Base-by-base conservation (phyloP, 2,113 vertebrate genomes). In the Charina bottae region DNA sequence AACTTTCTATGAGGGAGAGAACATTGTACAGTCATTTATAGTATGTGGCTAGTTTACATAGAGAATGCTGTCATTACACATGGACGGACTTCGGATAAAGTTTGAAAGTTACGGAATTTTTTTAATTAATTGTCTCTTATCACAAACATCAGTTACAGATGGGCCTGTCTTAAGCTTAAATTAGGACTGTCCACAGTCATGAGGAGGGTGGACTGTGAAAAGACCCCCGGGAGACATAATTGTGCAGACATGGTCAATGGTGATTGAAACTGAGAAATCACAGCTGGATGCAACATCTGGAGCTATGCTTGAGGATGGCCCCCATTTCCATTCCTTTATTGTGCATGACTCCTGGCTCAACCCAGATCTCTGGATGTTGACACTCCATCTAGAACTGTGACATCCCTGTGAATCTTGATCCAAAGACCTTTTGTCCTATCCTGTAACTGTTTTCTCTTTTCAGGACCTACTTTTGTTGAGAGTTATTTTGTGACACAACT, bases 271-370 rank as follows among this genome's bases (percentile, higher is more conserved):
- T 0, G 0, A 84, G 92, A 72, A 83, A 91, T 46, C 72, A 37
- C 95, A 93, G 92, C 95, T 95, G 93, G 85, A 10, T 4, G 0
- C 86, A 87, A 5, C 94, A 94, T 92, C 94, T 95, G 95, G 90
- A 85, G 72, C 89, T 87, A 9, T 58, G 28, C 55, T 89, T 92
- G 0, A 53, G 60, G 28, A 23, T 42, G 84, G 2, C 89, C 19
- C 83, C 84, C 49, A 49, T 83, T 92, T 92, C 91, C 54, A 55
- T 37, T 92, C 94, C 0, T 37, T 7, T 90, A 89, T 93, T 6
- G 0, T 60, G 90, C 9, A 0, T 83, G 92, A 46, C 54, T 95
- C 90, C 2, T 95, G 90, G 85, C 90, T 94, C 85, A 28, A 24
- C 94, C 59, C 64, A 42, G 46, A 83, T 85, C 90, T 88, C 62